Conservation (phyloP, 2,113 vertebrate species). For the Dasypus novemcinctus region DNA sequence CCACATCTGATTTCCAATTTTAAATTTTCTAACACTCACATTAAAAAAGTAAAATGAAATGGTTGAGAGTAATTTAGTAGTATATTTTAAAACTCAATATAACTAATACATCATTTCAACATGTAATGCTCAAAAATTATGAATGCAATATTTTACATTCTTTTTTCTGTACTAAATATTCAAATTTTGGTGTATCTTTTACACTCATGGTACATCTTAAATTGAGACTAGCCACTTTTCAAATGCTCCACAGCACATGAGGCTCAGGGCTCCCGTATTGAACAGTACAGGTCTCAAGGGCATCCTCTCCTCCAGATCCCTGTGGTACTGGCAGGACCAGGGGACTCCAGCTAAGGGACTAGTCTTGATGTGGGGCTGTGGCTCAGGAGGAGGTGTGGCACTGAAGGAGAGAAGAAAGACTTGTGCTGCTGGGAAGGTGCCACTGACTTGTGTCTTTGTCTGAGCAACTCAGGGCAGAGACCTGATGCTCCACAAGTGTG, state of each 20-base stretch:
- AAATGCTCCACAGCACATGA: not conserved
- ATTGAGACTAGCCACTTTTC: not conserved
- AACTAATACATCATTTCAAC: not conserved
- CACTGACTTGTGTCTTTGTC: not conserved
- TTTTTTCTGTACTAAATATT: not conserved
- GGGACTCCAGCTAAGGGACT: not conserved
- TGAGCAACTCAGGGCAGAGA: not conserved
- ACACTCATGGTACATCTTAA: not conserved
- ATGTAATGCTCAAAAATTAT: not conserved
- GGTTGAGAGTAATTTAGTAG: not conserved
- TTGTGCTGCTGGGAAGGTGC: not conserved
- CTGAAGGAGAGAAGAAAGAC: not conserved
- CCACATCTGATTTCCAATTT: too few relatives aligned
- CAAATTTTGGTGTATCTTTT: not conserved
- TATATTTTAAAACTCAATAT: not conserved
- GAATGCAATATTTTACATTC: not conserved
- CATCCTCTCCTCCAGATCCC: not conserved
- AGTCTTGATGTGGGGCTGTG: not conserved
- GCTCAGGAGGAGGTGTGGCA: not conserved
- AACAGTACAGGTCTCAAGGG: not conserved
- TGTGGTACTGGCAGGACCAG: not conserved
- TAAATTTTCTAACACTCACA: not conserved
- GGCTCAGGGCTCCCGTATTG: not conserved
- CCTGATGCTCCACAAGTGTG: accelerated
- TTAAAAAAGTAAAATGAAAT: not conserved